Conservation (phyloP, 2,797 vertebrate genomes). For the Thalassophryne amazonica region DNA sequence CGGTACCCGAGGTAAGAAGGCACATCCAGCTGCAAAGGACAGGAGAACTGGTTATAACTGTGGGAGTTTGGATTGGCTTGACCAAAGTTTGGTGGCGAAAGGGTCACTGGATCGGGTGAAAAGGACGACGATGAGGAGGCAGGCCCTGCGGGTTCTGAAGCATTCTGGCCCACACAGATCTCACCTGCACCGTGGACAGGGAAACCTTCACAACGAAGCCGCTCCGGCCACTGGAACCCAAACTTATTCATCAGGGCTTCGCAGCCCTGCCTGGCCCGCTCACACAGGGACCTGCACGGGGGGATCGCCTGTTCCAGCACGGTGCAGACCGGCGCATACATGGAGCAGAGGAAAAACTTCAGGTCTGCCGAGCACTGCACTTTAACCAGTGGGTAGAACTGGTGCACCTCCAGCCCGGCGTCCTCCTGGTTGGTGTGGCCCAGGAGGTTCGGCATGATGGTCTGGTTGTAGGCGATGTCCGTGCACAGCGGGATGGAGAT, state of each 20-base stretch:
- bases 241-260: conserved; percentile 96
- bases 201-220: conserved; percentile 90
- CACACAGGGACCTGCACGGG: conserved; percentile 88
- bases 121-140: conserved; percentile 82
- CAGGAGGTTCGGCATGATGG: conserved; percentile 93
- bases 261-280: conserved; percentile 88
- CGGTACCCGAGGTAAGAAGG: conserved; percentile 91
- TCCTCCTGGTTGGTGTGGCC: conserved; percentile 95
- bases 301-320: conserved; percentile 95
- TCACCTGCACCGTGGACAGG: conserved; percentile 88
- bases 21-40: conserved; percentile 90
- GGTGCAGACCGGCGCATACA: conserved; percentile 97
- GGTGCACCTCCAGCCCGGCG: conserved; percentile 92
- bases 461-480: conserved; percentile 95
- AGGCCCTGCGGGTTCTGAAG: conserved; percentile 81
- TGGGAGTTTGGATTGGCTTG: conserved; percentile 42
- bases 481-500: conserved; percentile 95
- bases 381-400: conserved; percentile 94
- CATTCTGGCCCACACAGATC: conserved; percentile 95
- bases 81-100: conserved; percentile 55
- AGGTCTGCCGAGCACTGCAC: conserved; percentile 91
- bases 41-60: conserved; percentile 81
- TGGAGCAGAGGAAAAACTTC: conserved; percentile 97
- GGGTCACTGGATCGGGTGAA: conserved; percentile 76
- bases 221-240: conserved; percentile 93